Conservation (phyloP, 2,797 vertebrate genomes). For the Anolis apletophallus region DNA sequence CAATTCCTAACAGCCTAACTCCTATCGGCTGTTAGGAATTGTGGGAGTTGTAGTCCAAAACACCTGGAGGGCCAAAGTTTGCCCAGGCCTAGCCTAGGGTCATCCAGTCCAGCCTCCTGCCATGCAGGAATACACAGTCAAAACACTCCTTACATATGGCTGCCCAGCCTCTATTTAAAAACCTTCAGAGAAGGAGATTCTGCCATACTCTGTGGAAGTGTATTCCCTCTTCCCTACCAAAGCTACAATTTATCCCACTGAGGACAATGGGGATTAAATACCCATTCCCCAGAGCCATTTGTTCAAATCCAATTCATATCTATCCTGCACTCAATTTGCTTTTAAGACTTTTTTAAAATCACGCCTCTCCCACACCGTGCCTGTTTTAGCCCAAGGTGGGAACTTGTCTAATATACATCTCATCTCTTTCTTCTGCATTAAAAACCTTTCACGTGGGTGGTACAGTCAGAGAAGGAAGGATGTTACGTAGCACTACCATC, state of each 20-base stretch:
- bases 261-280: not conserved
- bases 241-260: not conserved
- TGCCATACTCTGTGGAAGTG: too few species aligned
- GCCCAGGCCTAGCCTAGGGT: too few species aligned
- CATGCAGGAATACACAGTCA: too few species aligned
- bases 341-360: not conserved
- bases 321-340: not conserved
- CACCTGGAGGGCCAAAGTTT: too few species aligned
- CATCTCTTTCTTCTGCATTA: not conserved
- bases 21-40: too few species aligned
- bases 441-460: not conserved
- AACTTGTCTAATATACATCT: not conserved
- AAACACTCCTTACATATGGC: too few species aligned
- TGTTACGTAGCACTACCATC: not conserved
- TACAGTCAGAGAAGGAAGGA: not conserved
- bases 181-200: too few species aligned
- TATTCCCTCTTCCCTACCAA: not conserved
- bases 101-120: too few species aligned
- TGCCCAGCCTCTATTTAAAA: too few species aligned
- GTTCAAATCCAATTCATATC: not conserved
- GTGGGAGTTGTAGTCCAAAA: too few species aligned
- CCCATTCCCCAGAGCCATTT: too few species aligned
- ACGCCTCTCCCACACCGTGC: not conserved
- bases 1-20: too few species aligned
- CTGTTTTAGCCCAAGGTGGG: not conserved